These are phyloP conservation scores for Pangasius mekongensis DNA, from an alignment of 2,797 vertebrate species.

Conservation along the genomic window DNA sequence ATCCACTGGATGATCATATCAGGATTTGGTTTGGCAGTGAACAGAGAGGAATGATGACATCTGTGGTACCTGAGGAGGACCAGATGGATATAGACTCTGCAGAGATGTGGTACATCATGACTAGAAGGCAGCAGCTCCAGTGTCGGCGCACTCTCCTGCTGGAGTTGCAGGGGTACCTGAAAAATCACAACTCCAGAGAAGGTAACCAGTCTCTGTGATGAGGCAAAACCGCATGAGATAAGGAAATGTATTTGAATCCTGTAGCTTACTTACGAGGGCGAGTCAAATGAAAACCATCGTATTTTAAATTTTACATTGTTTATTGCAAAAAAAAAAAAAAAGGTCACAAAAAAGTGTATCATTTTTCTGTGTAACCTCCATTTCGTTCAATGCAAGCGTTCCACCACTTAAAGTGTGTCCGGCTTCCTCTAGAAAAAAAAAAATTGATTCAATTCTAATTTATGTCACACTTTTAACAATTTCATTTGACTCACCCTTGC, in stretches of 20 bases:
- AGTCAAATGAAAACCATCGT: not conserved
- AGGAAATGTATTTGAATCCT: not conserved
- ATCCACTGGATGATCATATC: not conserved
- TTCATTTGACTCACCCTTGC: not conserved
- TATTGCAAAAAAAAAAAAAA: not conserved
- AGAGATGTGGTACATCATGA: slow-evolving; percentile 44
- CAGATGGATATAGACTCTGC: slow-evolving; percentile 14
- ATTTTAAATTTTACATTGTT: not conserved
- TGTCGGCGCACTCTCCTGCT: slow-evolving; percentile 56
- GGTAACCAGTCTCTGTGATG: not conserved
- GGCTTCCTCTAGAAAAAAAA: not conserved
- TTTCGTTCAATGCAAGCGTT: not conserved
- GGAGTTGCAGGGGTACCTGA: slow-evolving; percentile 44
- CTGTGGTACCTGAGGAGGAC: not conserved
- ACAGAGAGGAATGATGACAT: slow-evolving; percentile 7
- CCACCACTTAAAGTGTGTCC: not conserved
- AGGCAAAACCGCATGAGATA: not conserved
- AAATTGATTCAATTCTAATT: not conserved
- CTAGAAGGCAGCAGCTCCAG: slow-evolving; percentile 62
- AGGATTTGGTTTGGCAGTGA: not conserved
- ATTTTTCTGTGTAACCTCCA: not conserved
- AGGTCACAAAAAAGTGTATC: not conserved
- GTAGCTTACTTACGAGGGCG: too few species aligned
- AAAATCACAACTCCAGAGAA: slow-evolving; percentile 19
- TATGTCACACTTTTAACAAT: not conserved